Evolutionary conservation across 2,113 vertebrate genomes (phyloP).

Genomic region (Megaceryle torquata): DNA sequence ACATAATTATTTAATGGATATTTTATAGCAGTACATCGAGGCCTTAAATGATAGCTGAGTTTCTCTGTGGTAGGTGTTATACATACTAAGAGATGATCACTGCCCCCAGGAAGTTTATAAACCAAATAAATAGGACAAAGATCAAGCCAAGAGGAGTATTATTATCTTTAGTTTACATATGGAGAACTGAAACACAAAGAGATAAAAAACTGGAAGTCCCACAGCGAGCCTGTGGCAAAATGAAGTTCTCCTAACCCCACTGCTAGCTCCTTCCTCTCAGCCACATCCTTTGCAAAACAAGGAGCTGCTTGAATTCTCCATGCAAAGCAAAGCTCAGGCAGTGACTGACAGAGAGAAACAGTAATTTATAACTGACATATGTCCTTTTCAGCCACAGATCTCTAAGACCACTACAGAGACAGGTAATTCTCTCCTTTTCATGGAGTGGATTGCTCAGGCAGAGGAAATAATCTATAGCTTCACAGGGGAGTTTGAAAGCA

Average conservation of each 20-base stretch:
- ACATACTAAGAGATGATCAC: neutral
- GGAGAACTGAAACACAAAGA: neutral
- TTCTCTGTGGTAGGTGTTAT: slow-evolving; percentile 12
- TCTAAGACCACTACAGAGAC: neutral
- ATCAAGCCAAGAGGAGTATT: slow-evolving; percentile 19
- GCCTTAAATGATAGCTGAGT: neutral
- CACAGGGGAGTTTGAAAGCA: neutral
- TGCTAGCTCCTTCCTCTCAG: neutral
- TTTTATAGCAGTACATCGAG: neutral
- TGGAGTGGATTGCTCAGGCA: neutral
- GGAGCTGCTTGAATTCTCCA: neutral
- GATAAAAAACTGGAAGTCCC: neutral
- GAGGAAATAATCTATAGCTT: neutral
- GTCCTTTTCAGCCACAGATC: neutral
- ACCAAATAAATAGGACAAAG: slow-evolving; percentile 28
- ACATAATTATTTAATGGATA: neutral
- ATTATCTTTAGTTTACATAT: slow-evolving; percentile 34
- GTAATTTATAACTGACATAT: neutral
- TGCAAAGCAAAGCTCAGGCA: neutral
- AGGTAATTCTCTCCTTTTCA: neutral
- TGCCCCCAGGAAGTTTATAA: slow-evolving; percentile 14
- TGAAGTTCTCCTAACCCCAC: neutral
- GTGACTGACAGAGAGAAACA: neutral
- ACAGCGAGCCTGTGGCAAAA: neutral
- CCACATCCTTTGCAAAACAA: neutral